Base-by-base conservation (phyloP, 2,888 invertebrate species). In the Tanytarsus gracilentus region DNA sequence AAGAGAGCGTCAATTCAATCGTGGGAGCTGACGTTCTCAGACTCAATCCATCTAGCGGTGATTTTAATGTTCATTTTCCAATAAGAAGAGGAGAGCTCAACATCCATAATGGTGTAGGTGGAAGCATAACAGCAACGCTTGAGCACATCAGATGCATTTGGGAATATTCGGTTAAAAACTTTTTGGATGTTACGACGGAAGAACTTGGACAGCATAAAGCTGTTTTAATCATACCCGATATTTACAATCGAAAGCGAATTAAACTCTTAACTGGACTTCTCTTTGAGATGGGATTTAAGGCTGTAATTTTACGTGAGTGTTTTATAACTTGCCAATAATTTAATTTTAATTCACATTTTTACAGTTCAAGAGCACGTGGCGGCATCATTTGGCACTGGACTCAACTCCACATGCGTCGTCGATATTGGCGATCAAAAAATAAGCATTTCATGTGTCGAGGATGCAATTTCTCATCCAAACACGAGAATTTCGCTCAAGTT, bases 401-500 rank as follows among this genome's bases (percentile, higher is more conserved):
- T 89, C 14, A 83, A 85, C 51, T 88, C 86, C 68, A 95, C 94
- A 0, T 96, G 96, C 75, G 93, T 96, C 1, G 88, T 97, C 0
- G 95, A 96, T 71, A 85, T 96, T 56, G 96, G 96, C 0, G 95
- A 95, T 69, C 92, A 95, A 71, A 96, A 96, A 76, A 93, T 92
- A 0, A 91, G 94, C 0, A 87, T 97, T 18, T 93, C 93, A 2
- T 97, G 96, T 75, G 93, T 96, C 1, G 96, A 96, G 76, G 96
- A 96, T 77, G 95, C 94, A 1, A 88, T 96, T 62, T 95, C 95
- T 23, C 91, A 92, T 68, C 83, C 87, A 65, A 85, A 86, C 64
- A 92, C 95, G 0, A 78, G 94, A 68, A 82, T 83, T 0, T 75
- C 88, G 56, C 80, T 95, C 77, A 88, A 90, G 65, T 93, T 92